Percentiles rank a stretch among this genome's conserved stretches.
Evolutionary conservation across 2,113 vertebrate species (phyloP).

Genomic region (Aldabrachelys gigantea): DNA sequence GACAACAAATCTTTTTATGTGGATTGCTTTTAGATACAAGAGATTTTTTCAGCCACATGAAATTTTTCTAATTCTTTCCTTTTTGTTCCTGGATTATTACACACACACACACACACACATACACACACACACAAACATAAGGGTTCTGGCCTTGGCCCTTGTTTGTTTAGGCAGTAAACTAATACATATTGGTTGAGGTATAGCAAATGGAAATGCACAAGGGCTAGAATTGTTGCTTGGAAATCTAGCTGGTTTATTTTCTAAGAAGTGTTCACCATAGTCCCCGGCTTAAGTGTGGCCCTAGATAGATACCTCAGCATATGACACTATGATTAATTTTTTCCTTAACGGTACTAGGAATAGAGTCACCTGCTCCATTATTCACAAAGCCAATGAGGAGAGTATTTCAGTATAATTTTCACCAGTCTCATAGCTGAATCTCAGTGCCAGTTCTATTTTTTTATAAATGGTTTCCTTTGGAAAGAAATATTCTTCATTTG

Average conservation of each 20-base stretch:
- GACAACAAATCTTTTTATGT: rapidly evolving
- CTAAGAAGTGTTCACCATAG: neutral
- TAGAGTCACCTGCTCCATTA: neutral
- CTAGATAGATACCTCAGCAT: no score
- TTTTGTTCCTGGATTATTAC: neutral
- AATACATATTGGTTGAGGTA: neutral
- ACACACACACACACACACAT: no score
- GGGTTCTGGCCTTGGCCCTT: neutral
- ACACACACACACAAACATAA: no score
- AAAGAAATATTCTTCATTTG: neutral
- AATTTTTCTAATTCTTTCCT: neutral
- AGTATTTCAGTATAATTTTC: neutral
- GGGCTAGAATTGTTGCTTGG: neutral
- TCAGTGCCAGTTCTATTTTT: neutral
- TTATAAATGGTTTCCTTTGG: neutral
- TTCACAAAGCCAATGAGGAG: neutral
- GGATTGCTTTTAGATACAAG: neutral
- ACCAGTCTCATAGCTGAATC: neutral
- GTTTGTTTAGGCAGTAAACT: rapidly evolving
- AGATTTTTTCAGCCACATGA: neutral
- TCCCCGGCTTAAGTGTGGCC: neutral
- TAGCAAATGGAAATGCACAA: neutral
- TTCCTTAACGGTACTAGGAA: rapidly evolving
- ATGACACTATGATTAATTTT: neutral
- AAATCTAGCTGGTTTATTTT: neutral